Conservation (phyloP, 2,797 vertebrate genomes). For the Acanthopagrus latus region DNA sequence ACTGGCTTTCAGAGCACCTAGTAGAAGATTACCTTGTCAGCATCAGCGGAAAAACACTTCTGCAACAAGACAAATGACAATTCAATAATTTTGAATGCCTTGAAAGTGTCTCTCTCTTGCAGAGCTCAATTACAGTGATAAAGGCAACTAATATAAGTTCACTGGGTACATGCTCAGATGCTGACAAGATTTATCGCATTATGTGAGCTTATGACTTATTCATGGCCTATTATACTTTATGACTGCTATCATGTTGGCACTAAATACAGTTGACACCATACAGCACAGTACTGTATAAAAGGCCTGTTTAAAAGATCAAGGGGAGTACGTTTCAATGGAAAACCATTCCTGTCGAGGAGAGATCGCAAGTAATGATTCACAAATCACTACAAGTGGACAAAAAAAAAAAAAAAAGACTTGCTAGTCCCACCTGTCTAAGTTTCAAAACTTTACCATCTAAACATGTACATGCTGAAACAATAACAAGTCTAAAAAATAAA, state of each 20-base stretch:
- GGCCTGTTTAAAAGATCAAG: slow-evolving; percentile 41
- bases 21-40: slow-evolving; percentile 74
- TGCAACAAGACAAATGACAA: slow-evolving; percentile 68
- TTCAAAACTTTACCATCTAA: not conserved
- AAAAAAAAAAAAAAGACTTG: not conserved
- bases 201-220: slow-evolving; percentile 70
- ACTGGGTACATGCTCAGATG: slow-evolving; percentile 57
- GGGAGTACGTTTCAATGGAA: slow-evolving; percentile 34
- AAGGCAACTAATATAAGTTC: slow-evolving; percentile 67
- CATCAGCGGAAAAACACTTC: slow-evolving; percentile 65
- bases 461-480: not conserved
- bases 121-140: slow-evolving; percentile 73
- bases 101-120: slow-evolving; percentile 59
- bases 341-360: slow-evolving; percentile 24
- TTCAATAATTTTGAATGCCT: slow-evolving; percentile 70
- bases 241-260: slow-evolving; percentile 64
- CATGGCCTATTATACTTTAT: slow-evolving; percentile 73
- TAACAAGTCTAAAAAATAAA: not conserved
- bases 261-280: slow-evolving; percentile 66
- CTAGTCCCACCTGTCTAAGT: not conserved
- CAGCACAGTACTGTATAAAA: slow-evolving; percentile 29
- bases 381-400: slow-evolving; percentile 24
- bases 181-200: slow-evolving; percentile 63
- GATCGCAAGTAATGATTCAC: slow-evolving; percentile 21
- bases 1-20: slow-evolving; percentile 50